Evolutionary conservation across 2,888 invertebrate genomes (phyloP), one percentile per base, ranked within the genome.

Genomic region (Sylvicola cinctus): DNA sequence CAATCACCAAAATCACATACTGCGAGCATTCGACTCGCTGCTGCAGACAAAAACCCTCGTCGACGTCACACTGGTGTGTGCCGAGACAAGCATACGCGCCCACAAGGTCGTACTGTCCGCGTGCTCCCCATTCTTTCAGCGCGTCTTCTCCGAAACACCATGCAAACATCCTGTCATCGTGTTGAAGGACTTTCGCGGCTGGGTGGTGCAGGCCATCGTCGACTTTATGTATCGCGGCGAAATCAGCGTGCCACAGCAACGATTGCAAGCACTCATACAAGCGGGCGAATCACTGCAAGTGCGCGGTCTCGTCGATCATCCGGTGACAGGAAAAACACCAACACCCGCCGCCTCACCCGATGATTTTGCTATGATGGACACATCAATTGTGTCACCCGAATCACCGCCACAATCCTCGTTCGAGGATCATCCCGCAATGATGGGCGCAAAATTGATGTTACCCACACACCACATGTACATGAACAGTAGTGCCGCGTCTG

Each of bases 201-300:
- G 83, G 73, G 85, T 87, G 49, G 76, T 90, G 40, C 80, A 83
- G 48, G 81, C 84, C 25, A 78, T 88, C 39, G 78, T 88, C 40
- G 83, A 85, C 60, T 90, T 88, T 51, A 88, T 88, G 85, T 90
- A 90, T 61, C 77, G 81, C 44, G 88, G 88, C 27, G 85, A 88
- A 61, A 84, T 88, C 45, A 80, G 80, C 43, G 84, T 88, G 34
- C 74, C 76, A 6, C 80, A 84, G 48, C 83, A 84, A 50, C 79
- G 84, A 41, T 63, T 88, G 16, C 73, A 78, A 36, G 75, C 74
- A 10, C 66, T 90, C 44, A 80, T 88, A 48, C 76, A 81, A 46
- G 85, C 85, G 3, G 88, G 87, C 1, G 85, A 87, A 50, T 79
- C 79, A 34, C 63, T 88, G 39, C 84, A 87, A 54, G 76, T 84